Evolutionary conservation across 1,140 invertebrate species (phyloP), one percentile per base, ranked within the genome.

Genomic region (Ganaspis sp.): DNA sequence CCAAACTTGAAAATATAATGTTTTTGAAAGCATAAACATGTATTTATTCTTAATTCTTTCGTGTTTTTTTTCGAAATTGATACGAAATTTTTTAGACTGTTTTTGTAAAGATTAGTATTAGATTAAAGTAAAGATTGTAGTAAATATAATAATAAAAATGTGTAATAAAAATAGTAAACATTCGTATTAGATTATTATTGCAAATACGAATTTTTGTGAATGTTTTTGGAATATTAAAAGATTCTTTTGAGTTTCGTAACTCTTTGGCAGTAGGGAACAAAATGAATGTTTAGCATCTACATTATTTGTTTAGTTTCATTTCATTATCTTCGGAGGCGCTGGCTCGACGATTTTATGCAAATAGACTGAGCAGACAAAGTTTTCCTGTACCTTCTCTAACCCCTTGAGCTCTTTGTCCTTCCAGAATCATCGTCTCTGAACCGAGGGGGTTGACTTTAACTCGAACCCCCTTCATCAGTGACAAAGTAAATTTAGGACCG

Each of bases 231-330:
- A 64, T 3, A 23, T 64, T 26, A 29, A 29, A 64, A 26, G 37
- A 45, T 17, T 53, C 37, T 17, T 64, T n/a, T 1, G n/a, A n/a
- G n/a, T n/a, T n/a, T n/a, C 29, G 21, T 9, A 34, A 19, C 19
- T 40, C 53, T 26, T 70, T 75, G 69, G 71, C 71, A 72, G 73
- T 73, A 77, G 74, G 79, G 86, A 88, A 86, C 84, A 83, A 87
- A 89, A 89, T 89, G 88, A 89, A 89, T 89, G 86, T 88, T 88
- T 86, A 88, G 86, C 88, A 88, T 88, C 87, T 86, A 84, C 87
- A 87, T 89, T 89, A 89, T 89, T 89, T 89, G 88, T 89, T 89
- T 89, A 88, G 88, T 89, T 89, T 89, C 87, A 87, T 89, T 89
- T 89, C 86, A 89, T 89, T 89, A 88, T 89, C 87, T 88, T 85